Evolutionary conservation across 2,888 invertebrate genomes (phyloP).

Genomic region (Synanthedon andrenaeformis): DNA sequence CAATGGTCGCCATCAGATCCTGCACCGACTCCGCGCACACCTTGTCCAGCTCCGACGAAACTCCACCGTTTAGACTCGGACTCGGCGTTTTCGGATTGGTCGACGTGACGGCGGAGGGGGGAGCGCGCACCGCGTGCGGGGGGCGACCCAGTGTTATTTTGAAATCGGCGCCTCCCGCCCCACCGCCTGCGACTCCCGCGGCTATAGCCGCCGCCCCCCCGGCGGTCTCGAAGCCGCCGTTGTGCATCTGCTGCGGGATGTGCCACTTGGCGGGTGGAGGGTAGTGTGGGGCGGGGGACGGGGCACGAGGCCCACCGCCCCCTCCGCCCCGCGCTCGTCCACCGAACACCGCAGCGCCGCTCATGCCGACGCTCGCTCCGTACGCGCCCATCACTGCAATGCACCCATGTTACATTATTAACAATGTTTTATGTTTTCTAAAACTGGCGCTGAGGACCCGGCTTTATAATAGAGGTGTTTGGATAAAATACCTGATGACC

Average conservation of each 20-base stretch:
- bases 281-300: slow-evolving; percentile 47
- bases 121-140: slow-evolving; percentile 11
- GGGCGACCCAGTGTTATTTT: slow-evolving; percentile 75
- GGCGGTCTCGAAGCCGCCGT: slow-evolving; percentile 19
- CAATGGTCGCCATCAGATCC: slow-evolving; percentile 88
- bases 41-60: slow-evolving; percentile 74
- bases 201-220: slow-evolving; percentile 7
- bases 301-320: slow-evolving; percentile 54
- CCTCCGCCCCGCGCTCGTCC: slow-evolving; percentile 20
- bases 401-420: not conserved
- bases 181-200: slow-evolving; percentile 17
- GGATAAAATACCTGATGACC: no score
- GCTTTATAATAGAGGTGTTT: no score
- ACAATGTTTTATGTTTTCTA: not conserved
- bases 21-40: slow-evolving; percentile 88
- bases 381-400: slow-evolving; percentile 47
- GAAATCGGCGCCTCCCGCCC: slow-evolving; percentile 61
- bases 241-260: slow-evolving; percentile 73
- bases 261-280: slow-evolving; percentile 79
- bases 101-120: slow-evolving; percentile 73
- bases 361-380: slow-evolving; percentile 24
- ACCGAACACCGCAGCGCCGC: slow-evolving; percentile 6
- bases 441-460: not conserved
- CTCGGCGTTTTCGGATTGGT: slow-evolving; percentile 89
- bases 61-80: slow-evolving; percentile 72